Conservation (phyloP, 2,888 invertebrate species). For the Hydroisotoma schaefferi region DNA sequence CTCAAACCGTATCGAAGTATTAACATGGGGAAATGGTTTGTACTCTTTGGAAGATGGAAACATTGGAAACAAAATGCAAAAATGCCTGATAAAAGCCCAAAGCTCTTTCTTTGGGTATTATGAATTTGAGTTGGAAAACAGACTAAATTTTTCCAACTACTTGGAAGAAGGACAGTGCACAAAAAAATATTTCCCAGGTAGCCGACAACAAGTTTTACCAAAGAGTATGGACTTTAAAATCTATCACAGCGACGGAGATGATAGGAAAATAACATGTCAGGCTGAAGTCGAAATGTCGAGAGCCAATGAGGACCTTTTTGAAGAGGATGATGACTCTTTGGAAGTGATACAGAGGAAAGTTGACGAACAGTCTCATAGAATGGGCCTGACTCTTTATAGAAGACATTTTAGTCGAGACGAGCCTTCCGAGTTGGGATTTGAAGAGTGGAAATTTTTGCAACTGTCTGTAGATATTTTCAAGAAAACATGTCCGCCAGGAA, state of each 20-base stretch:
- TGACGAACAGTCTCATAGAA: conserved; percentile 33
- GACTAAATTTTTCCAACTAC: conserved; percentile 17
- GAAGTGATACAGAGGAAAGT: conserved; percentile 20
- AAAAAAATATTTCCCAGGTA: background rate
- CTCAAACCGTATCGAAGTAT: conserved; percentile 21
- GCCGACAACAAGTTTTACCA: conserved; percentile 18
- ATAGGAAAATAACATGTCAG: too few relatives aligned
- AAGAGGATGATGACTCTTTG: background rate
- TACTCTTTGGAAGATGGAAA: conserved; percentile 8
- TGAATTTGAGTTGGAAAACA: conserved; percentile 15
- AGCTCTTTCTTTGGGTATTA: conserved; percentile 30
- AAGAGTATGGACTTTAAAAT: conserved; percentile 27
- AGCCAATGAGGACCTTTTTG: background rate
- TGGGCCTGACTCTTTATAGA: conserved; percentile 22
- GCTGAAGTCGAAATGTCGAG: too few relatives aligned
- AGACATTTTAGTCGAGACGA: conserved; percentile 29
- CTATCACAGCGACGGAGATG: too few relatives aligned
- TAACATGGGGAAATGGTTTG: conserved; percentile 22
- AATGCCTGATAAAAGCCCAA: conserved; percentile 31
- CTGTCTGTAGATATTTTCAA: conserved; percentile 30
- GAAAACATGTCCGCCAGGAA: conserved; percentile 27
- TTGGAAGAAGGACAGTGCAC: conserved; percentile 23
- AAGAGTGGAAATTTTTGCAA: conserved; percentile 34
- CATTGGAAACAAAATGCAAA: background rate
- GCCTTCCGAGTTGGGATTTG: conserved; percentile 20